A percentile compares a stretch with the other conserved stretches of the same genome.
These are phyloP conservation scores for Eublepharis macularius DNA, from an alignment of 2,113 vertebrate species.

Conservation along the genomic window DNA sequence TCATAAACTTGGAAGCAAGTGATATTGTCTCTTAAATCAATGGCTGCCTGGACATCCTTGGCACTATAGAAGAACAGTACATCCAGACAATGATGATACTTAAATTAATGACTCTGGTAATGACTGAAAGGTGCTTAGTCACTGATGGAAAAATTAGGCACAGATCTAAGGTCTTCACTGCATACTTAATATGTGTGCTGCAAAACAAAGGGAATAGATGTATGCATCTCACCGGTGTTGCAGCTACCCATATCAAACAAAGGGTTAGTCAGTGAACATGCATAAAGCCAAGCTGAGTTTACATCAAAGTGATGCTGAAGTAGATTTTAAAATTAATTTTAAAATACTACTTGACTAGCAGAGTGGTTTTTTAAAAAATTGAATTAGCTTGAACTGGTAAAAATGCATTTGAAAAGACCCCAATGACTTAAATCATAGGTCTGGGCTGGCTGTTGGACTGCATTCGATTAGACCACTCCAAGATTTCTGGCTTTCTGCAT, in stretches of 20 bases:
- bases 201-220: constrained; percentile 20
- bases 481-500: neutral
- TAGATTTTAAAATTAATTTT: neutral
- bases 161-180: constrained; percentile 28
- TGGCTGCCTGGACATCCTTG: constrained; percentile 62
- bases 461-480: neutral
- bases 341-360: neutral
- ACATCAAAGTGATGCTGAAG: neutral
- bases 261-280: neutral
- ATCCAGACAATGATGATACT: constrained; percentile 52
- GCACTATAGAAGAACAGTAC: constrained; percentile 65
- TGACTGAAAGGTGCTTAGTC: constrained; percentile 64
- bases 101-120: constrained; percentile 64
- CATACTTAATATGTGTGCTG: neutral
- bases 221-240: neutral
- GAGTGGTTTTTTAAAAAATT: constrained; percentile 20
- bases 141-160: constrained; percentile 50
- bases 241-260: constrained; percentile 25
- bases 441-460: neutral
- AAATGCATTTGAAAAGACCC: neutral
- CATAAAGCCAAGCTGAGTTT: constrained; percentile 30
- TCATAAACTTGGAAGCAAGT: constrained; percentile 82
- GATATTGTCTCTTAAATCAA: constrained; percentile 82
- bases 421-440: neutral
- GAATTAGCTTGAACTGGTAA: neutral